Evolutionary conservation across 2,797 vertebrate genomes (phyloP), one percentile per base, ranked within the genome.

Genomic region (Pangasius sanitwongsei): DNA sequence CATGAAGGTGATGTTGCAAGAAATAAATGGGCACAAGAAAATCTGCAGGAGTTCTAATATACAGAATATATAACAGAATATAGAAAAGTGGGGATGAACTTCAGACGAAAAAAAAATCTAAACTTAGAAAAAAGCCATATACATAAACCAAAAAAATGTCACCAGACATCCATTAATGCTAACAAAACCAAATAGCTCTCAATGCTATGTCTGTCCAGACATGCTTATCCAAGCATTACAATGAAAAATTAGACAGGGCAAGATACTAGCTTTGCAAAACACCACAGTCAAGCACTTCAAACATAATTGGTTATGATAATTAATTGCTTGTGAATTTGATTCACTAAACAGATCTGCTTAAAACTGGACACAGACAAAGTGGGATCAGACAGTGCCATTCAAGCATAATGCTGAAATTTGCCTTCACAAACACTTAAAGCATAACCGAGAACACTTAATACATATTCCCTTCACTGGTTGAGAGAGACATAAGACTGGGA

Each of bases 401-500:
- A 31, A 34, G n/a, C 9, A 83, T 48, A 48, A 50, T 61, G 15
- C 53, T 53, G 69, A 4, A 67, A 16, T 67, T 59, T 25, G 34
- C 31, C n/a, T 67, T 77, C 15, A 48, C 18, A 78, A 74, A 85
- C 70, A n/a, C 31, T 77, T n/a, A 15, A 88, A 63, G 23, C 57
- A 37, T 15, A 20, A 53, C 63, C 37, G 53, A 63, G 15, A 48
- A 53, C n/a, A 78, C 6, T 16, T 82, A 25, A 18, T 81, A 34
- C 3, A 59, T 81, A 81, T 44, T 44, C 23, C 18, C 12, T 83
- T 83, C 2, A 44, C 25, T 81, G 53, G 31, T 59, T 57, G 31
- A 81, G 2, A 37, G 18, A 34, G 59, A 44, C 18, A 53, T 50
- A 69, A 12, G 9, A 84, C 41, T 84, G 28, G 18, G 74, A 16